Evolutionary conservation across 2,113 vertebrate species (phyloP), one percentile per base, ranked within the genome.

Genomic region (Carettochelys insculpta): DNA sequence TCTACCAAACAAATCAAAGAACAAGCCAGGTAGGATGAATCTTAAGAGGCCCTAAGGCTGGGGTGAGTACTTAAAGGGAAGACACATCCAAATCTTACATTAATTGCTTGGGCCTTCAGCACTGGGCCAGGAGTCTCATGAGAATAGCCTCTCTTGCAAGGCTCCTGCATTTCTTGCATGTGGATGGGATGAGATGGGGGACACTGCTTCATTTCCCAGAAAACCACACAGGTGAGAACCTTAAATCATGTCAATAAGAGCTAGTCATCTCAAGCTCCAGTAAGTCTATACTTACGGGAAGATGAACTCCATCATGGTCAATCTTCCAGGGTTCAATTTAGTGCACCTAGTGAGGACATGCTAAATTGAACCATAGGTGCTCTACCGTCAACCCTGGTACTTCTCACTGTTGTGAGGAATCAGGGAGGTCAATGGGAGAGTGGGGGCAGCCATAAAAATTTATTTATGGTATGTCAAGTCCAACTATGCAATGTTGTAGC

Each of bases 171-270:
- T 41, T 29, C 76, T 51, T 41, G 31, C 24, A 73, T 6, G 73
- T 68, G 8, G 85, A 48, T 5, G 45, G 54, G 43, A 41, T 45
- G 0, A 0, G 11, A 47, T 5, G 3, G 4, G 31, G 16, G 52
- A 82, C 31, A 48, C 0, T 43, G 27, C 7, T 41, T 71, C 82
- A 54, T 7, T 51, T 50, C 8, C 22, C 48, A 47, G 8, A 0
- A 0, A 2, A 11, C 27, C 17, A 8, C 0, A 6, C 1, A 77
- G 6, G 54, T 5, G 19, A 68, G 3, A 1, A 85, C 4, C 51
- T 71, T 1, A 1, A 34, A 51, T 16, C 47, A 27, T 0, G 50
- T 2, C 6, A 4, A 2, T 0, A 4, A 51, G 61, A 41, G 5
- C 19, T 47, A 8, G 16, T 93, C 41, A 29, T 43, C 71, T 75